Percentiles rank a stretch among this genome's conserved stretches.
phyloP scores from a whole-genome alignment of 2,888 invertebrate species.

The Ennomos quercinarius region DNA sequence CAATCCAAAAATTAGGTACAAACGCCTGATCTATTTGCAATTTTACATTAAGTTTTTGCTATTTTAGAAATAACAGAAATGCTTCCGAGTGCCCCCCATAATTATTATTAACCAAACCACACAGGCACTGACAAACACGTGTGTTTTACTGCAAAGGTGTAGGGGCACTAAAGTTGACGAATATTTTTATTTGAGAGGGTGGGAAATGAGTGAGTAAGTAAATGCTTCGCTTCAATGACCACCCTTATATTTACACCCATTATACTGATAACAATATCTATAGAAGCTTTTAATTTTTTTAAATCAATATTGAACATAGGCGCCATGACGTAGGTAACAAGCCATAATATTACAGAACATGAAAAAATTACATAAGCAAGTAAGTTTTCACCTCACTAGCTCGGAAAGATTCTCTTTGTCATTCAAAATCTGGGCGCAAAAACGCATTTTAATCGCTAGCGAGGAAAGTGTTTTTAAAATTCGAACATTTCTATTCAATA shows the following conservation, averaged over 20 bases:
- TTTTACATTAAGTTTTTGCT: background rate
- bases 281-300: constrained; percentile 44
- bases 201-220: constrained; percentile 27
- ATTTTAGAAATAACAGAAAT: background rate
- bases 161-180: constrained; percentile 36
- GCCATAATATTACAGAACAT: no score
- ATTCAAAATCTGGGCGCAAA: no score
- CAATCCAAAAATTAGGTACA: no score
- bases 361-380: no score
- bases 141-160: constrained; percentile 39
- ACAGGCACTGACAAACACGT: constrained; percentile 39
- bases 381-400: no score
- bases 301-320: constrained; percentile 30
- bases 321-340: no score
- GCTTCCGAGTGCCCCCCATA: background rate
- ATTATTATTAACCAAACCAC: background rate
- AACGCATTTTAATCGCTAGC: no score
- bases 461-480: no score
- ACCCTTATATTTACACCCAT: constrained; percentile 52
- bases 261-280: constrained; percentile 48
- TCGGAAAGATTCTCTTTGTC: no score
- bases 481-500: no score
- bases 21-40: no score
- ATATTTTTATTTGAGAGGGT: constrained; percentile 52
- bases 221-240: constrained; percentile 61